Percentiles rank a stretch among this genome's conserved stretches.
Conservation (phyloP, 2,888 invertebrate species). For the Lutraria lutraria region DNA sequence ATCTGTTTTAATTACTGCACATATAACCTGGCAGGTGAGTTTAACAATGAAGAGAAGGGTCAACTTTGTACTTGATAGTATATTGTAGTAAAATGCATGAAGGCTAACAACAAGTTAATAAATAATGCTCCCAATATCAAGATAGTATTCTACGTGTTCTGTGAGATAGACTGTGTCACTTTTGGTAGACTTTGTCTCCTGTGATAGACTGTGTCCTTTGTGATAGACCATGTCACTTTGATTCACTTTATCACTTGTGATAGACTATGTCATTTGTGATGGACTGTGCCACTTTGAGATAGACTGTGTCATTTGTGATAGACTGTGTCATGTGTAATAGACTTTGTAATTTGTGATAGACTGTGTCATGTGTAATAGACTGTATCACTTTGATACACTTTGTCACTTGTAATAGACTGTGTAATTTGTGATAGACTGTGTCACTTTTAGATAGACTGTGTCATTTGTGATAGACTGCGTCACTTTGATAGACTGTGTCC, state of each 20-base stretch:
- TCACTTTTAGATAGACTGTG: background rate
- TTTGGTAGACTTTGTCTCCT: background rate
- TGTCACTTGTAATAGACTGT: too few relatives aligned
- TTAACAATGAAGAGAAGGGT: conserved; percentile 26
- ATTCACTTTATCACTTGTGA: background rate
- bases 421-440: too few relatives aligned
- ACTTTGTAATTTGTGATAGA: background rate
- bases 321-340: background rate
- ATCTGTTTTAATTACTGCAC: conserved; percentile 63
- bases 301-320: too few relatives aligned
- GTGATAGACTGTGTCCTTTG: background rate
- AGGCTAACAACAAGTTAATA: background rate
- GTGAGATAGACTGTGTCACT: background rate
- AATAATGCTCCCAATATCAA: background rate
- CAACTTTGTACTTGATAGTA: conserved; percentile 41
- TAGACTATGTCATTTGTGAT: background rate
- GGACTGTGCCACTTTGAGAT: background rate
- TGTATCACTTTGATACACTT: background rate
- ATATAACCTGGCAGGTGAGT: conserved; percentile 56
- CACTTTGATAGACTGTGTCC: background rate
- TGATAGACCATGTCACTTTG: background rate
- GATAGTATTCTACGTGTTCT: too few relatives aligned
- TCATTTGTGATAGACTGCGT: background rate
- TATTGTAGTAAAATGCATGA: background rate
- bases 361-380: background rate